phyloP scores from a whole-genome alignment of 2,888 invertebrate species.

The Polymixis lichenea region DNA sequence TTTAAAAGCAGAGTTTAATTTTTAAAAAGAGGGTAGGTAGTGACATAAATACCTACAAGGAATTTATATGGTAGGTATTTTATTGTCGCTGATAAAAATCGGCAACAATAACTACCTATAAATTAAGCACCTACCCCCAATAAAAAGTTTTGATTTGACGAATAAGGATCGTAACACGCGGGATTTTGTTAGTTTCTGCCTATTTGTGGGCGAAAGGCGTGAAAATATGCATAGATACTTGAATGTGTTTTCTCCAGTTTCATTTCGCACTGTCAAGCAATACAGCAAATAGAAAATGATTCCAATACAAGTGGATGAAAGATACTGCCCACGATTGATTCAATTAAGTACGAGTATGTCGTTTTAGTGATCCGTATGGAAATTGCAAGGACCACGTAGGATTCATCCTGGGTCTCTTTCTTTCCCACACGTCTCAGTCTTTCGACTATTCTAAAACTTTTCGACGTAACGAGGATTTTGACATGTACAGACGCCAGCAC shows the following conservation, averaged over 20 bases:
- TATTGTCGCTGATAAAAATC: too few relatives aligned
- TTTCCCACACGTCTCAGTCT: neutral
- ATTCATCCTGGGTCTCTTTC: neutral
- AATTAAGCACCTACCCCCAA: neutral
- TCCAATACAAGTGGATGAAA: slow-evolving; percentile 5
- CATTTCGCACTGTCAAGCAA: slow-evolving; percentile 6
- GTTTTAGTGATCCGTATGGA: neutral
- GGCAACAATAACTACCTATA: too few relatives aligned
- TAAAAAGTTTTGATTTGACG: neutral
- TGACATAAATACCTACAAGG: neutral
- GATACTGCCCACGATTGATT: neutral
- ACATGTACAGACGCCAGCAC: too few relatives aligned
- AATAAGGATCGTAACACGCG: neutral
- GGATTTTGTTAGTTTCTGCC: neutral
- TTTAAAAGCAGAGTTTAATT: too few relatives aligned
- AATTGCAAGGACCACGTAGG: slow-evolving; percentile 6
- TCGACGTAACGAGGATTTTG: neutral
- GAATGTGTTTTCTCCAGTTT: slow-evolving; percentile 9
- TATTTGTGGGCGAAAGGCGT: neutral
- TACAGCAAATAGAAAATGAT: neutral
- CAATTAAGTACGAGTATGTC: slow-evolving; percentile 6
- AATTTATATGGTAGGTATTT: too few relatives aligned
- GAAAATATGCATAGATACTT: neutral
- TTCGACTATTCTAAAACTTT: neutral
- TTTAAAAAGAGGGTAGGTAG: too few relatives aligned